Evolutionary conservation across 2,888 invertebrate genomes (phyloP).

Genomic region (Glaucopsyche alexis): DNA sequence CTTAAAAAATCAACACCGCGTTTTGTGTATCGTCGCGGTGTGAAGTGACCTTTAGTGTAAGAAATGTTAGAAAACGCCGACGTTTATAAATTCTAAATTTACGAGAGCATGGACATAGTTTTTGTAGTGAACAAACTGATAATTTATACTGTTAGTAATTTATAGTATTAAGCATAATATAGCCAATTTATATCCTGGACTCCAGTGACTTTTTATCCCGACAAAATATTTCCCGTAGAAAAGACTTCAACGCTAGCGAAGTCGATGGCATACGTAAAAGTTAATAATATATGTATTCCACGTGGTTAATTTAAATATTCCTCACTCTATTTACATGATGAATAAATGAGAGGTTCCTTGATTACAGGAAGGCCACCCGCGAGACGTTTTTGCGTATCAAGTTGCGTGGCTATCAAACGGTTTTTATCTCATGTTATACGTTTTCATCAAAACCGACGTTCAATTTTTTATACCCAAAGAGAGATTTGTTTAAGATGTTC

Average conservation of each 20-base stretch:
- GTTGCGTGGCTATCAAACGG: conserved; percentile 38
- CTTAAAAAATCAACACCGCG: too few species aligned
- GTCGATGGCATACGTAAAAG: neutral
- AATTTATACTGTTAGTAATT: neutral
- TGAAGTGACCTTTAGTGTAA: too few species aligned
- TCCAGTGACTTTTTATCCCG: neutral
- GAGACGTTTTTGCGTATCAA: conserved; percentile 56
- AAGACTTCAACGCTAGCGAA: neutral
- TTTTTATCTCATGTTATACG: conserved; percentile 29
- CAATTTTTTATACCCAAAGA: neutral
- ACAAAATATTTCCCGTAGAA: neutral
- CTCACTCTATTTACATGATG: conserved; percentile 33
- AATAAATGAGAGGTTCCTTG: conserved; percentile 48
- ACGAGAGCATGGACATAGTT: too few species aligned
- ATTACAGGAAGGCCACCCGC: conserved; percentile 70
- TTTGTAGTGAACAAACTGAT: too few species aligned
- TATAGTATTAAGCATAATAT: neutral
- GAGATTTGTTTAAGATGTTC: neutral
- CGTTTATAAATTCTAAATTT: too few species aligned
- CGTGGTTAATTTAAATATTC: conserved; percentile 12
- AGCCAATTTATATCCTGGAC: neutral
- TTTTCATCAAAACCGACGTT: conserved; percentile 1
- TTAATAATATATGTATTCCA: neutral
- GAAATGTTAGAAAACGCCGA: too few species aligned
- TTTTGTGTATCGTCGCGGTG: too few species aligned